Evolutionary conservation across 2,888 invertebrate species (phyloP).

Genomic region (Mylabris sibirica): DNA sequence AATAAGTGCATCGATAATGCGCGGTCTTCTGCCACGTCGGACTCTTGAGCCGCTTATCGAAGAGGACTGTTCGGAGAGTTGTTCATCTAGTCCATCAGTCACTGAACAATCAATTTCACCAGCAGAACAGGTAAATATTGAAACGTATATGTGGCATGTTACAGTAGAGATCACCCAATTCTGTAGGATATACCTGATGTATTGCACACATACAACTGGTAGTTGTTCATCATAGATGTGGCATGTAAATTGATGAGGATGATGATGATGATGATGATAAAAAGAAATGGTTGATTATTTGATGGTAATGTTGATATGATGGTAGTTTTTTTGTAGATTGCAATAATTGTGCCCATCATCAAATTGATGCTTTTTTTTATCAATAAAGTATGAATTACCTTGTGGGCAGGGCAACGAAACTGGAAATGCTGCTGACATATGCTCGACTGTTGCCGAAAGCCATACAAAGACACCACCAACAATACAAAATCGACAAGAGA

Average conservation of each 20-base stretch:
- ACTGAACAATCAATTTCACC: slow-evolving; percentile 57
- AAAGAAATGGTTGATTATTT: too few relatives aligned
- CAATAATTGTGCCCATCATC: slow-evolving; percentile 11
- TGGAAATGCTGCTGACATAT: slow-evolving; percentile 65
- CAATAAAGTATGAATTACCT: slow-evolving; percentile 48
- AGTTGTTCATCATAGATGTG: not conserved
- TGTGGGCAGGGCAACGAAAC: slow-evolving; percentile 63
- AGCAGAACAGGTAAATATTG: slow-evolving; percentile 61
- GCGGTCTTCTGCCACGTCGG: slow-evolving; percentile 76
- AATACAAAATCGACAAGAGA: slow-evolving; percentile 45
- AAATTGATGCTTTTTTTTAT: slow-evolving; percentile 2
- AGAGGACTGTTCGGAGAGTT: slow-evolving; percentile 79
- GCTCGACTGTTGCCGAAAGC: slow-evolving; percentile 61
- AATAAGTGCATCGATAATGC: slow-evolving; percentile 74
- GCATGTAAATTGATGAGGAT: too few relatives aligned
- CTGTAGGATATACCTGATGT: not conserved
- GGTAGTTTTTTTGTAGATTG: slow-evolving; percentile 8
- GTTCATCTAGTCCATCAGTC: slow-evolving; percentile 58
- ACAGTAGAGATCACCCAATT: not conserved
- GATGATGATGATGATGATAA: not conserved
- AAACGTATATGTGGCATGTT: slow-evolving; percentile 14
- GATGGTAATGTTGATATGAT: not conserved
- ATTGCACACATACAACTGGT: not conserved
- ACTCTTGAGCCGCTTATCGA: slow-evolving; percentile 83
- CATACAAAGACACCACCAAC: slow-evolving; percentile 43